Percentiles rank a stretch among this genome's conserved stretches.
These are phyloP conservation scores for Teleopsis dalmanni DNA, from an alignment of 1,140 invertebrate genomes.

Conservation along the genomic window DNA sequence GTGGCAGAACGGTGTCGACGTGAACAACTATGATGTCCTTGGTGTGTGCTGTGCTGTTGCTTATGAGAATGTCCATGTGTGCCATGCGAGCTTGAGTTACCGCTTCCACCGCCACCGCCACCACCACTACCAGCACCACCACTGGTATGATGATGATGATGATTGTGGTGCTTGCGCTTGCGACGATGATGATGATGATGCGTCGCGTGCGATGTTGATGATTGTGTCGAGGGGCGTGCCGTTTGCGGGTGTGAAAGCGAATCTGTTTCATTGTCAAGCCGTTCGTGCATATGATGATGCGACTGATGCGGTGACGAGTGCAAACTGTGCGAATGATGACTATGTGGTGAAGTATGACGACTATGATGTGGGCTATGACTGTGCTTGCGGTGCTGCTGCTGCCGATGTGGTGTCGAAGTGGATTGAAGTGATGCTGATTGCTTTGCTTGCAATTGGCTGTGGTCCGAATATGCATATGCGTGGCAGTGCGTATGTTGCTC, in stretches of 20 bases:
- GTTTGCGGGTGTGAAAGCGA: slow-evolving; percentile 4
- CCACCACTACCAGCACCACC: slow-evolving; percentile 10
- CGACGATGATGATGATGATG: slow-evolving; percentile 21
- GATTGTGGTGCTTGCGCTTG: slow-evolving; percentile 21
- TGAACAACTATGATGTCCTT: slow-evolving; percentile 13
- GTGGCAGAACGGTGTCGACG: slow-evolving; percentile 38
- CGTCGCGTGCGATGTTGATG: slow-evolving; percentile 8
- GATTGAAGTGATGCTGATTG: slow-evolving; percentile 9
- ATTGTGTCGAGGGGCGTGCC: background rate
- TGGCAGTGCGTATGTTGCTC: background rate
- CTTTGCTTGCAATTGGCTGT: slow-evolving; percentile 15
- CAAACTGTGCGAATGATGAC: slow-evolving; percentile 13
- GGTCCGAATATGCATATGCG: slow-evolving; percentile 4
- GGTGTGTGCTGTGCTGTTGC: background rate
- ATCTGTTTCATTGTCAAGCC: background rate
- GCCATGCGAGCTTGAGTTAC: slow-evolving; percentile 7
- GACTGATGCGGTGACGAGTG: slow-evolving; percentile 19
- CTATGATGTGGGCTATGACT: slow-evolving; percentile 14
- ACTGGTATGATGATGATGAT: slow-evolving; percentile 26
- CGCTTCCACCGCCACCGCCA: background rate
- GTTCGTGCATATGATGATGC: slow-evolving; percentile 12
- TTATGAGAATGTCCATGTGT: slow-evolving; percentile 8
- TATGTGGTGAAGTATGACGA: slow-evolving; percentile 15
- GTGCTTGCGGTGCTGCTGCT: slow-evolving; percentile 16
- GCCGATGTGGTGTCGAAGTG: slow-evolving; percentile 17